Percentiles rank a stretch among this genome's conserved stretches.
Conservation (phyloP, 2,888 invertebrate genomes). For the Orthonychiurus folsomi region DNA sequence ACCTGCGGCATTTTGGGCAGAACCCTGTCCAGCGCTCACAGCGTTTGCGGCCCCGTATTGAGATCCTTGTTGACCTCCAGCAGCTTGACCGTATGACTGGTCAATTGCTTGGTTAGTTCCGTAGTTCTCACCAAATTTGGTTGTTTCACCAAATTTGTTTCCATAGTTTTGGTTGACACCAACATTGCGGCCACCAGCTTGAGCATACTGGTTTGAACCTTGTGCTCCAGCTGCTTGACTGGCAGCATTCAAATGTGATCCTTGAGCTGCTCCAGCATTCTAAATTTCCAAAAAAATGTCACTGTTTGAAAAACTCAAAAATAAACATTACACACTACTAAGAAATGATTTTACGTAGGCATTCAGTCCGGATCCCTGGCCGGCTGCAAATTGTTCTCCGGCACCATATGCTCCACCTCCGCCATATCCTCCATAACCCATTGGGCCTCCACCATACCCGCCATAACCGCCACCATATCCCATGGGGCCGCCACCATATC, state of each 20-base stretch:
- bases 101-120: constrained; percentile 24
- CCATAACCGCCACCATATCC: constrained; percentile 13
- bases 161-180: constrained; percentile 21
- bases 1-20: neutral
- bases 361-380: constrained; percentile 18
- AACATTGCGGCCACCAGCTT: constrained; percentile 18
- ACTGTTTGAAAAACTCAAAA: constrained; percentile 1
- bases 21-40: constrained; percentile 26
- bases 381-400: constrained; percentile 6
- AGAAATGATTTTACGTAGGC: constrained; percentile 10
- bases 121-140: constrained; percentile 26
- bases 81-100: constrained; percentile 16
- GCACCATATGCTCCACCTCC: constrained; percentile 19
- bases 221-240: constrained; percentile 20
- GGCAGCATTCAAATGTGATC: constrained; percentile 10
- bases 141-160: constrained; percentile 20
- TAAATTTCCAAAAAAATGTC: neutral
- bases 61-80: constrained; percentile 15
- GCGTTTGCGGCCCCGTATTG: constrained; percentile 16
- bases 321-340: neutral
- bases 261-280: constrained; percentile 12
- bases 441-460: constrained; percentile 10
- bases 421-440: constrained; percentile 6
- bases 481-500: no score
- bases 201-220: constrained; percentile 9